Conservation (phyloP, 53 echinoderm and acorn worm species). For the Astropecten irregularis region DNA sequence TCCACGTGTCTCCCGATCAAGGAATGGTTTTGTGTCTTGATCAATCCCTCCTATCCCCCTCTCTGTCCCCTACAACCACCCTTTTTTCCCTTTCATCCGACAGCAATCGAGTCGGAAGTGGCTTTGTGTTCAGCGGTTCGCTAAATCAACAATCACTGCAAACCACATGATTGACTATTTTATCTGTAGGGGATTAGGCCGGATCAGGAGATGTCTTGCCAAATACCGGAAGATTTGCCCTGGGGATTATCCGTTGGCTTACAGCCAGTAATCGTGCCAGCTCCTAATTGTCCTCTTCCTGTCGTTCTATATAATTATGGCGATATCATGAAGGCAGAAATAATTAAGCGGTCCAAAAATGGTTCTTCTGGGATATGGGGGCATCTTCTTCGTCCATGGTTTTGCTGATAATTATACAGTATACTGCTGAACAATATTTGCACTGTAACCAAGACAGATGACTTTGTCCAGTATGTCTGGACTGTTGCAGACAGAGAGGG, state of each 20-base stretch:
- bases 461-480: background rate
- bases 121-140: background rate
- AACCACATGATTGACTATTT: background rate
- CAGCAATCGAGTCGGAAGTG: background rate
- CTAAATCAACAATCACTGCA: conserved; percentile 20
- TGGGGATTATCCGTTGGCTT: conserved; percentile 28
- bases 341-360: no score
- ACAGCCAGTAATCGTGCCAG: background rate
- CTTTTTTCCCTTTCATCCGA: background rate
- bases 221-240: background rate
- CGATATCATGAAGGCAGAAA: background rate
- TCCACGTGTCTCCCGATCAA: no score
- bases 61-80: background rate
- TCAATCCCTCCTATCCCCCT: background rate
- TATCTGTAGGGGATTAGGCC: background rate
- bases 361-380: no score
- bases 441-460: background rate
- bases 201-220: background rate
- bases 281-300: background rate
- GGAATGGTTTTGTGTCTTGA: background rate
- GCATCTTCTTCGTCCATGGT: background rate
- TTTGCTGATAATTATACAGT: background rate
- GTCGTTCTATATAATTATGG: background rate
- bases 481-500: no score
- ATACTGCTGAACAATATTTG: background rate